Evolutionary conservation across 23 tunicate genomes (phyloP).

Genomic region (Styela clava): DNA sequence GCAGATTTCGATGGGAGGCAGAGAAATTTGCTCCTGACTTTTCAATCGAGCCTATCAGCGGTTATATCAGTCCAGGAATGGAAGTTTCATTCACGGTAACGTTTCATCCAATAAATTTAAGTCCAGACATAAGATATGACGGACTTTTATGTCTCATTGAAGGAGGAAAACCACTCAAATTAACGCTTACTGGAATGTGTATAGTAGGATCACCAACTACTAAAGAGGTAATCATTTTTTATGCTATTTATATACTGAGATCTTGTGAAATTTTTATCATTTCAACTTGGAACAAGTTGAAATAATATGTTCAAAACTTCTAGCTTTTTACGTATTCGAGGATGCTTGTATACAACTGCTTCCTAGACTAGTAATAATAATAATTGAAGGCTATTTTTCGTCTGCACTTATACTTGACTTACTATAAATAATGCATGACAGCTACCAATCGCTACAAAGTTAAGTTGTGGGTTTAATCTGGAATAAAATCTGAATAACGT

Average conservation of each 20-base stretch:
- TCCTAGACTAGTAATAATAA: no score
- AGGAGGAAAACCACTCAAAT: constrained; percentile 60
- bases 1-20: constrained; percentile 76
- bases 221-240: constrained; percentile 57
- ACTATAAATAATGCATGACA: no score
- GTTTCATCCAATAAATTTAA: constrained; percentile 68
- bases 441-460: no score
- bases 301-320: no score
- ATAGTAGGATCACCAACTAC: constrained; percentile 39
- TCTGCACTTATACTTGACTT: no score
- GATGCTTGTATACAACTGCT: no score
- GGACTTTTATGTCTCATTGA: constrained; percentile 73
- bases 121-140: constrained; percentile 85
- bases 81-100: constrained; percentile 78
- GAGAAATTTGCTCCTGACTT: constrained; percentile 74
- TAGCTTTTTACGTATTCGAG: no score
- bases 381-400: no score
- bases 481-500: no score
- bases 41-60: constrained; percentile 70
- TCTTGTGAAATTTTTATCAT: no score
- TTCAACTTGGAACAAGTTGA: no score
- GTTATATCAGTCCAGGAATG: constrained; percentile 96
- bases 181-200: constrained; percentile 96
- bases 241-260: neutral
- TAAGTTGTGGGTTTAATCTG: no score